Evolutionary conservation across 2,113 vertebrate species (phyloP), one percentile per base, ranked within the genome.

Genomic region (Piprites chloris): DNA sequence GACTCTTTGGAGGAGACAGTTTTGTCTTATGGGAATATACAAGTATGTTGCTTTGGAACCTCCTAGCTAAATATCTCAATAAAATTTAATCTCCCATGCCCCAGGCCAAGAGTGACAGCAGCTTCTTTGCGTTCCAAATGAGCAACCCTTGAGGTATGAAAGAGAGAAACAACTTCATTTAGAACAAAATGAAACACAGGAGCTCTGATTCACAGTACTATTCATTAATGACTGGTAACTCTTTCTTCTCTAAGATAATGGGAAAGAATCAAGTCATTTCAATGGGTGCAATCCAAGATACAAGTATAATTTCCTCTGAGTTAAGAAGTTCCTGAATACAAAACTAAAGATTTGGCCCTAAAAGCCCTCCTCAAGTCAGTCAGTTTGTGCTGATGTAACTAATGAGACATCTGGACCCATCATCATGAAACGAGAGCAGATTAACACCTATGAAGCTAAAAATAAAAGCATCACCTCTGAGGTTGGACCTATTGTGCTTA

Each of bases 351-450:
- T 78, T 92, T 96, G 47, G 47, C 59, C 78, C 42, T 87, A 65
- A 80, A 59, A 87, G 30, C 30, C 74, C 56, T 92, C 30, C 63
- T 90, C 66, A 39, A 90, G 41, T 87, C 65, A 83, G 42, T 96
- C 80, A 91, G 8, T 93, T 80, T 90, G 32, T 95, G 96, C 71
- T 94, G 88, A 95, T 96, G 69, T 84, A 94, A 94, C 93, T 88
- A 93, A 71, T 90, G 47, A 94, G 80, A 83, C 0, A 1, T 96
- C 77, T 94, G 85, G 49, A 90, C 41, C 82, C 76, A 82, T 46
- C 41, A 3, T 97, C 95, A 93, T 89, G 61, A 50, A 94, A 87
- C 95, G 89, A 94, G 80, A 85, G 59, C 67, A 62, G 66, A 96
- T 93, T 81, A 96, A 87, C 92, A 91, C 56, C 87, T 95, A 88